phyloP scores from a whole-genome alignment of 2,888 invertebrate genomes.

The Atrina japonica region DNA sequence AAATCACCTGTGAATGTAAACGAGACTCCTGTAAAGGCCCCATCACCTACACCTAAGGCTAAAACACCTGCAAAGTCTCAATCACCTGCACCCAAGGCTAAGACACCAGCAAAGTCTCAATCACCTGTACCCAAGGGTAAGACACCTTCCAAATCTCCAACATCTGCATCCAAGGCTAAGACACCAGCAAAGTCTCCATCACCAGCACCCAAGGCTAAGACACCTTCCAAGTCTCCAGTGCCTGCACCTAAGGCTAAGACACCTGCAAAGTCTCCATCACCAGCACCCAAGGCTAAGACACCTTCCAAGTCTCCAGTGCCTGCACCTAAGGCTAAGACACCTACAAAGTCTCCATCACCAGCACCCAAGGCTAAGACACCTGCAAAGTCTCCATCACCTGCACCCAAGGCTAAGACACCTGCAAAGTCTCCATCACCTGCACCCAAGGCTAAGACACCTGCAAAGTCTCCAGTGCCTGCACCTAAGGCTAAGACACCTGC shows the following conservation, averaged over 20 bases:
- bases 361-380: slow-evolving; percentile 31
- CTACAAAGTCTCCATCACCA: slow-evolving; percentile 18
- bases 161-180: slow-evolving; percentile 7
- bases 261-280: slow-evolving; percentile 10
- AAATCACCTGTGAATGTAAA: no score
- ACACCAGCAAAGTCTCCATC: slow-evolving; percentile 15
- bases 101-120: slow-evolving; percentile 7
- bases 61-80: slow-evolving; percentile 16
- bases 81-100: slow-evolving; percentile 25
- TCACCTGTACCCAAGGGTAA: slow-evolving; percentile 5
- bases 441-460: not conserved
- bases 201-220: slow-evolving; percentile 21
- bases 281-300: slow-evolving; percentile 32
- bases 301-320: slow-evolving; percentile 24
- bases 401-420: slow-evolving; percentile 5
- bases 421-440: slow-evolving; percentile 11
- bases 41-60: slow-evolving; percentile 14
- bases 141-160: slow-evolving; percentile 14
- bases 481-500: slow-evolving; percentile 15
- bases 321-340: slow-evolving; percentile 33
- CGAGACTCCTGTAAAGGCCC: no score
- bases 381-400: slow-evolving; percentile 20
- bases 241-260: slow-evolving; percentile 21
- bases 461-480: not conserved
- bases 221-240: slow-evolving; percentile 22